These are phyloP conservation scores for Pseudomyrmex sp. DNA, from an alignment of 1,140 invertebrate genomes.

Conservation along the genomic window DNA sequence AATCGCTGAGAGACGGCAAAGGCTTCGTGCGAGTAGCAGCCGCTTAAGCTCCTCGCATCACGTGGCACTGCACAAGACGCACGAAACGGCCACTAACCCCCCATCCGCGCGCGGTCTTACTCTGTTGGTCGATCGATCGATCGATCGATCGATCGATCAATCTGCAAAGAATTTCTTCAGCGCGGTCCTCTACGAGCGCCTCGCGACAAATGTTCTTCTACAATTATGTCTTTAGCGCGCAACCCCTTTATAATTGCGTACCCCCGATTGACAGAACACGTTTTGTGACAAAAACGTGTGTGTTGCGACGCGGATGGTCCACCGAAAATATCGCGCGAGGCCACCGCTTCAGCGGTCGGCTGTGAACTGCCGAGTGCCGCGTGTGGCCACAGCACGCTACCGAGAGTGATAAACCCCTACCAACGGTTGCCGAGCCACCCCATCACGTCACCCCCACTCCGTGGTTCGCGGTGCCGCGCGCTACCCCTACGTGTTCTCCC, in stretches of 20 bases:
- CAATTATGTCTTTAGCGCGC: background rate
- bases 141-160: background rate
- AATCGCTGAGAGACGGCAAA: slow-evolving; percentile 48
- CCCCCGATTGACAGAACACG: slow-evolving; percentile 1
- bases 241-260: no score
- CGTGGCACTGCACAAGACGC: slow-evolving; percentile 70
- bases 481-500: slow-evolving; percentile 57
- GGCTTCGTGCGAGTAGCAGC: slow-evolving; percentile 21
- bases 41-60: slow-evolving; percentile 47
- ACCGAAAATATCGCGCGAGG: slow-evolving; percentile 68
- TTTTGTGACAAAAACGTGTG: background rate
- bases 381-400: slow-evolving; percentile 80
- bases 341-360: slow-evolving; percentile 77
- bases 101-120: slow-evolving; percentile 5
- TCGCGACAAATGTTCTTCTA: background rate
- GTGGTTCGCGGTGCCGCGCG: slow-evolving; percentile 49
- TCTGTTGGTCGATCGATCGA: slow-evolving; percentile 10
- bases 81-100: slow-evolving; percentile 63
- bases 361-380: slow-evolving; percentile 85
- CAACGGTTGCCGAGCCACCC: slow-evolving; percentile 33
- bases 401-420: slow-evolving; percentile 81
- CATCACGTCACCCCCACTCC: slow-evolving; percentile 34
- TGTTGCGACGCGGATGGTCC: background rate
- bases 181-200: background rate
- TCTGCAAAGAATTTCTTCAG: background rate